phyloP scores from a whole-genome alignment of 1,140 invertebrate genomes.

The Telenomus remus region DNA sequence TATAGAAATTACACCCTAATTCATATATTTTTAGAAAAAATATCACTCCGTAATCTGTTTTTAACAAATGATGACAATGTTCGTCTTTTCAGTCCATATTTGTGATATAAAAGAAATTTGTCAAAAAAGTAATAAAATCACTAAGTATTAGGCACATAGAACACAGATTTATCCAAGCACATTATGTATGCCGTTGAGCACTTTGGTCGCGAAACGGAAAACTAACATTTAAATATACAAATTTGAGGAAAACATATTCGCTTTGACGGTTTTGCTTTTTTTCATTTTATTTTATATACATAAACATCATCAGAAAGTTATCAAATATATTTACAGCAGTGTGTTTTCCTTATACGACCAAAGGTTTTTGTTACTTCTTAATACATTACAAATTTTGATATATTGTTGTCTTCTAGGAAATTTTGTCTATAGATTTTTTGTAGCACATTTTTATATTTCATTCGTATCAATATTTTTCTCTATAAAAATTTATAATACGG shows the following conservation, averaged over 20 bases:
- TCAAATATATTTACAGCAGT: constrained; percentile 35
- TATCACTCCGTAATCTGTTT: too few species aligned
- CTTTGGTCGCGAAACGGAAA: constrained; percentile 27
- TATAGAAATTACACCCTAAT: too few species aligned
- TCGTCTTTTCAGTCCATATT: constrained; percentile 16
- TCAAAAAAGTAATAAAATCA: constrained; percentile 28
- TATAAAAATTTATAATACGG: constrained; percentile 55
- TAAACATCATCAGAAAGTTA: constrained; percentile 24
- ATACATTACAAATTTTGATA: constrained; percentile 8
- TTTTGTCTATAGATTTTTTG: background rate
- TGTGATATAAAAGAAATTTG: constrained; percentile 3
- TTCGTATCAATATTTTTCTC: constrained; percentile 10
- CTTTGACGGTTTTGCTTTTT: background rate
- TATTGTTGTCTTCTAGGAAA: background rate
- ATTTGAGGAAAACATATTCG: constrained; percentile 8
- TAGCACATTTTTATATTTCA: constrained; percentile 4
- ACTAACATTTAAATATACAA: constrained; percentile 9
- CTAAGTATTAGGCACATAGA: constrained; percentile 54
- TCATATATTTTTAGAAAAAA: too few species aligned
- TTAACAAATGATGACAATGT: constrained; percentile 20
- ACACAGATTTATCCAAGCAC: constrained; percentile 34
- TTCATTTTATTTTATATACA: constrained; percentile 19
- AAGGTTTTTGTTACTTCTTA: constrained; percentile 5
- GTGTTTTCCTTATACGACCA: background rate
- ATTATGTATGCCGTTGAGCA: constrained; percentile 19